Conservation (phyloP, 2,888 invertebrate species). For the Nephrotoma flavescens region DNA sequence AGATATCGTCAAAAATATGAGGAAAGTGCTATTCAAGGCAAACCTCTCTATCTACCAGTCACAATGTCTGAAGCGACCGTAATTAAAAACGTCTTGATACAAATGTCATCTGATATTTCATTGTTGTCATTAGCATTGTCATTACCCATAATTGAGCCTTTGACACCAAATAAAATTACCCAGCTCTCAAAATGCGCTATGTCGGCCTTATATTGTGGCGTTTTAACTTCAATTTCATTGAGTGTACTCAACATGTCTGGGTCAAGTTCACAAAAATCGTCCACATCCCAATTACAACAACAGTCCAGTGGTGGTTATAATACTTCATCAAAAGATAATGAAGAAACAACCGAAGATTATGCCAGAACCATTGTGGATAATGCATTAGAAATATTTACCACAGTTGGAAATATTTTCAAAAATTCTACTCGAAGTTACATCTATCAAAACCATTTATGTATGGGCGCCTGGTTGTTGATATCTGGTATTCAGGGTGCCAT, state of each 20-base stretch:
- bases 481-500: constrained; percentile 76
- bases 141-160: constrained; percentile 74
- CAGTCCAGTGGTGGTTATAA: constrained; percentile 16
- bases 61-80: constrained; percentile 58
- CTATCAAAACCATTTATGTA: constrained; percentile 77
- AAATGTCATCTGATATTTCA: constrained; percentile 71
- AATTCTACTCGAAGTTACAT: constrained; percentile 74
- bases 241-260: constrained; percentile 42
- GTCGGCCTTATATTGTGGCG: constrained; percentile 68
- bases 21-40: constrained; percentile 40
- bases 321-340: constrained; percentile 35
- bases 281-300: constrained; percentile 19
- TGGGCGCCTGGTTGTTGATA: constrained; percentile 76
- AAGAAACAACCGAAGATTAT: constrained; percentile 67
- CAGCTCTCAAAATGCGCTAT: constrained; percentile 70
- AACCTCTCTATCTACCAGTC: constrained; percentile 47
- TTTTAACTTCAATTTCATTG: constrained; percentile 50
- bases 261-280: constrained; percentile 42
- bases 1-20: constrained; percentile 38
- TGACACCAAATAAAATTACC: constrained; percentile 68
- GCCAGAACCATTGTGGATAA: constrained; percentile 77
- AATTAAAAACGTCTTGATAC: constrained; percentile 52
- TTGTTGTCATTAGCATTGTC: constrained; percentile 65
- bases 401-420: constrained; percentile 65
- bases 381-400: constrained; percentile 70